These are phyloP conservation scores for Cossypha heuglini DNA, from an alignment of 2,797 vertebrate species.

Conservation along the genomic window DNA sequence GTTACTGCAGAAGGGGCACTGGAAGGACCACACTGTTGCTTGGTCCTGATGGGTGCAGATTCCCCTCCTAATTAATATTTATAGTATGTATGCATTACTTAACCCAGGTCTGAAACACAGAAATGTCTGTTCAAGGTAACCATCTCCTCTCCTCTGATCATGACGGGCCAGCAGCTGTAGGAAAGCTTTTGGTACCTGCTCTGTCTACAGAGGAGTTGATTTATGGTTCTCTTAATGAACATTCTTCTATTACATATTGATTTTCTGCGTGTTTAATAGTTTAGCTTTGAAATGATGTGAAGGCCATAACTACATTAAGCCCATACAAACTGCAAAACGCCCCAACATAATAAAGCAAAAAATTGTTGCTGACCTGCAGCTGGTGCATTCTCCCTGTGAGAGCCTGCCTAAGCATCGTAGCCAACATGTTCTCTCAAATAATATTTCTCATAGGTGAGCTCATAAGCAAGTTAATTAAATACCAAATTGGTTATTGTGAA, in stretches of 20 bases:
- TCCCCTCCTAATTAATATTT: not conserved
- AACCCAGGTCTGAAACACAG: not conserved
- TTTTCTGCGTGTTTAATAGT: constrained; percentile 30
- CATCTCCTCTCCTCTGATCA: not conserved
- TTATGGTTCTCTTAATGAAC: not conserved
- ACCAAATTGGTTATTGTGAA: not conserved
- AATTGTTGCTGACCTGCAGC: constrained; percentile 5
- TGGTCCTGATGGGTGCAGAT: not conserved
- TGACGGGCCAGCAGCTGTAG: not conserved
- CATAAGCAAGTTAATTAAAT: constrained; percentile 38
- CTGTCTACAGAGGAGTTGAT: not conserved
- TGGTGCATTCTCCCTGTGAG: not conserved
- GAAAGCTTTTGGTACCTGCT: not conserved
- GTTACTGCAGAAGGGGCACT: not conserved
- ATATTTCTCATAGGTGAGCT: constrained; percentile 43
- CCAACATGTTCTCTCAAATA: not conserved
- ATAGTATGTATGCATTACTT: accelerated
- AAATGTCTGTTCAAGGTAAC: not conserved
- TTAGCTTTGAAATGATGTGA: constrained; percentile 14
- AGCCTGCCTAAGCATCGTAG: not conserved
- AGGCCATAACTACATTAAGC: not conserved
- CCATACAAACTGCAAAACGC: not conserved
- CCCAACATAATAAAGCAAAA: not conserved
- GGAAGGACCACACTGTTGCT: not conserved
- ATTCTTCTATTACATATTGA: constrained; percentile 26